Conservation (phyloP, 2,888 invertebrate genomes). For the Neelides folsomi region DNA sequence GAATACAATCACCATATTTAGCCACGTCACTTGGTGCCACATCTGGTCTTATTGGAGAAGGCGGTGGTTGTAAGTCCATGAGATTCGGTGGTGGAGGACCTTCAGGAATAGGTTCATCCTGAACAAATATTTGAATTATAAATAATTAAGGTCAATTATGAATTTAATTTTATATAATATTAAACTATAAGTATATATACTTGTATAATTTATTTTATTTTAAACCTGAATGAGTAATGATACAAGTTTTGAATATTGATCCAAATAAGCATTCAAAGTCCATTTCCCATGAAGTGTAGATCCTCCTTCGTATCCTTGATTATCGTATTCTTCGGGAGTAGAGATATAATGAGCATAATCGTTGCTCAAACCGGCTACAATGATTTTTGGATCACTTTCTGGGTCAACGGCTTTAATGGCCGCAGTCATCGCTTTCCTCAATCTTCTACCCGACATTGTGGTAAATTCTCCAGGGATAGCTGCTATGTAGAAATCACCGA, state of each 20-base stretch:
- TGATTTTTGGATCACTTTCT: conserved; percentile 1
- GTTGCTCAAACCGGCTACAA: conserved; percentile 10
- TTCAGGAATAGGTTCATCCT: neutral
- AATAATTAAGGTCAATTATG: too few species aligned
- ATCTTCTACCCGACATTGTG: conserved; percentile 13
- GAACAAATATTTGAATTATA: neutral
- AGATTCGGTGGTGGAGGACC: conserved; percentile 9
- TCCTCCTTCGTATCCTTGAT: conserved; percentile 9
- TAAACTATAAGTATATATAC: too few species aligned
- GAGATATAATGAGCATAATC: conserved; percentile 12
- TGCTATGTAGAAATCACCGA: conserved; percentile 7
- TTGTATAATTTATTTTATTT: neutral
- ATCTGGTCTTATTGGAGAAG: neutral
- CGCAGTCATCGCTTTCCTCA: neutral
- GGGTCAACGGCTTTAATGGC: neutral
- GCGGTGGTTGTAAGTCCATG: neutral
- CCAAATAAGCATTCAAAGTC: conserved; percentile 5
- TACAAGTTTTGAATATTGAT: neutral
- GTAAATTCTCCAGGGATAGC: conserved; percentile 12
- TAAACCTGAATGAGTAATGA: neutral
- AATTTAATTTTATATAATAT: too few species aligned
- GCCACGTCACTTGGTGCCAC: neutral
- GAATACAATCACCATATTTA: conserved; percentile 1
- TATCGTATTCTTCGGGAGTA: conserved; percentile 10
- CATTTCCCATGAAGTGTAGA: conserved; percentile 10